Percentiles rank a stretch among this genome's conserved stretches.
These are phyloP conservation scores for Thalassophryne amazonica DNA, from an alignment of 2,797 vertebrate genomes.

Conservation along the genomic window DNA sequence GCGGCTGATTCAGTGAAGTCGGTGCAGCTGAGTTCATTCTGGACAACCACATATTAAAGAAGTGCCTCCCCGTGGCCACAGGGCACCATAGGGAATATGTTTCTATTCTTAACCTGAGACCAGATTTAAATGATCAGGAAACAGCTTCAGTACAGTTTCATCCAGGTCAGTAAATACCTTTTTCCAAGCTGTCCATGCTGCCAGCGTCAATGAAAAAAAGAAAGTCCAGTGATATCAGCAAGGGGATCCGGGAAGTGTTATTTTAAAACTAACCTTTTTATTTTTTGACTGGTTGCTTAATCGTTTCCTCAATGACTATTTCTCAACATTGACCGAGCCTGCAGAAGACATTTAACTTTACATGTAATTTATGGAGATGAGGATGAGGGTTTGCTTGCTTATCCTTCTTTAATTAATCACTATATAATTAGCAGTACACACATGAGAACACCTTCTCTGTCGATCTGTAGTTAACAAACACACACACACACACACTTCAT, in stretches of 20 bases:
- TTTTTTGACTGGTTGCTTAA: not conserved
- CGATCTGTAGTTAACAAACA: no score
- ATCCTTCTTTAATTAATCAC: not conserved
- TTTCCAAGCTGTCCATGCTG: not conserved
- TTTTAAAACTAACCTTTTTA: not conserved
- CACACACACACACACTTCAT: not conserved
- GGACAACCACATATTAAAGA: not conserved
- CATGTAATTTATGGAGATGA: not conserved
- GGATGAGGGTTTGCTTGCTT: not conserved
- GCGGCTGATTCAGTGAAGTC: not conserved
- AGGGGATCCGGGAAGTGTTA: not conserved
- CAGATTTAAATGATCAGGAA: conserved; percentile 24
- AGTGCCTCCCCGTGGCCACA: not conserved
- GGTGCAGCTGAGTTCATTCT: not conserved
- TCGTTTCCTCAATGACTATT: not conserved
- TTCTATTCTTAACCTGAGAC: not conserved
- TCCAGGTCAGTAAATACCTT: not conserved
- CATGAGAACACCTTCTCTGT: not conserved
- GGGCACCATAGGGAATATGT: not conserved
- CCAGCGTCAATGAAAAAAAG: not conserved
- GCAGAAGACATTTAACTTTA: not conserved
- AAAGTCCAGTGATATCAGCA: not conserved
- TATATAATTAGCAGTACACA: not conserved
- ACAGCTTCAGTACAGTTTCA: not conserved
- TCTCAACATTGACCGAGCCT: not conserved